These are phyloP conservation scores for Chironex yamaguchii DNA, from an alignment of 30 jellyfish, hydroid and myxozoan genomes.

Conservation along the genomic window DNA sequence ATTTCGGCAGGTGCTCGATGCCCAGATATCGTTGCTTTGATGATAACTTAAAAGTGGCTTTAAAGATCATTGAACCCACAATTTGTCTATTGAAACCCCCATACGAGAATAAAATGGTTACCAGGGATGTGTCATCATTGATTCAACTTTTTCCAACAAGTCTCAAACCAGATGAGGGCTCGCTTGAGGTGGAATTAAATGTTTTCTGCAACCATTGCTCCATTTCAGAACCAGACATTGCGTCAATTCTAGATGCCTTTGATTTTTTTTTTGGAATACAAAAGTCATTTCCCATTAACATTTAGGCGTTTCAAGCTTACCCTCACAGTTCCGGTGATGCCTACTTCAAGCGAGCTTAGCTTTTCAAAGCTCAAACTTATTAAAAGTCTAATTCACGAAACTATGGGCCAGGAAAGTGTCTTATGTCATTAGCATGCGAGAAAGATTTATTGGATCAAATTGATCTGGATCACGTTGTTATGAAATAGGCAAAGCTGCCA, in stretches of 20 bases:
- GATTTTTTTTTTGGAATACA: not conserved
- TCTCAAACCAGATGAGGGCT: constrained; percentile 35
- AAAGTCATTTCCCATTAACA: constrained; percentile 20
- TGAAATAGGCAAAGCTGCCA: constrained; percentile 35
- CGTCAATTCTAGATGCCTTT: constrained; percentile 8
- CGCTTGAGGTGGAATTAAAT: constrained; percentile 35
- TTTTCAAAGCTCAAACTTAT: constrained; percentile 46
- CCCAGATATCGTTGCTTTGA: constrained; percentile 35
- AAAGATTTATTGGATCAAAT: constrained; percentile 22
- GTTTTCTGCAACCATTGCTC: constrained; percentile 48
- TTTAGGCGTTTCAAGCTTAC: too few relatives aligned
- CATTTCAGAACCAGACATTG: not conserved
- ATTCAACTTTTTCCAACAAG: constrained; percentile 9
- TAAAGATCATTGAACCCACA: constrained; percentile 11
- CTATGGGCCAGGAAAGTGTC: constrained; percentile 10
- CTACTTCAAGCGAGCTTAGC: constrained; percentile 44
- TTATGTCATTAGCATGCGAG: constrained; percentile 43
- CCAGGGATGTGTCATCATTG: constrained; percentile 39
- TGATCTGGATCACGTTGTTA: constrained; percentile 27
- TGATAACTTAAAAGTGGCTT: too few relatives aligned
- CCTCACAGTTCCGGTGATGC: constrained; percentile 34
- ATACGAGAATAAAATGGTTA: constrained; percentile 24
- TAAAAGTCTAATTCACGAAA: constrained; percentile 3
- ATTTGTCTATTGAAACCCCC: constrained; percentile 40
- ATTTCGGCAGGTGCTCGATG: constrained; percentile 34